Evolutionary conservation across 2,888 invertebrate genomes (phyloP).

Genomic region (Andrena trimmerana): DNA sequence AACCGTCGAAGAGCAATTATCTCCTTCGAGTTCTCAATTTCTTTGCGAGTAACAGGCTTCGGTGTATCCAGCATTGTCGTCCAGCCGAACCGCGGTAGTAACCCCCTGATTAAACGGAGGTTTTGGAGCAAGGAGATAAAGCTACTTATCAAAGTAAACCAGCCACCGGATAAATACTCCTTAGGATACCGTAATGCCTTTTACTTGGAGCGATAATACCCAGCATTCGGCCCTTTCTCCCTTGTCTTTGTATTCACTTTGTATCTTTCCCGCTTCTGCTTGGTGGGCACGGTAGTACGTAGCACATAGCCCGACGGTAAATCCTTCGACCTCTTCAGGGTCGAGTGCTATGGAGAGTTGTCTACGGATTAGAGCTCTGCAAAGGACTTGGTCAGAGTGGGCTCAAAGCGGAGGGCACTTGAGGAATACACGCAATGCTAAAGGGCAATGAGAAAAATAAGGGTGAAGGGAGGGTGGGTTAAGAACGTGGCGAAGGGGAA

Average conservation of each 20-base stretch:
- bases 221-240: slow-evolving; percentile 29
- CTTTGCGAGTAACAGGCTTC: background rate
- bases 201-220: slow-evolving; percentile 62
- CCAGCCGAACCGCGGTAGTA: background rate
- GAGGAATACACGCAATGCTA: slow-evolving; percentile 60
- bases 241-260: slow-evolving; percentile 18
- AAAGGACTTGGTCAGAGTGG: slow-evolving; percentile 70
- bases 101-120: slow-evolving; percentile 16
- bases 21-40: background rate
- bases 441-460: slow-evolving; percentile 67
- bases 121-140: slow-evolving; percentile 17
- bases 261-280: slow-evolving; percentile 54
- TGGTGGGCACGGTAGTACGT: slow-evolving; percentile 32
- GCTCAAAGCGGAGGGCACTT: slow-evolving; percentile 64
- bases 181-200: slow-evolving; percentile 60
- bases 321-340: slow-evolving; percentile 71
- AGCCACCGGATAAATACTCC: slow-evolving; percentile 49
- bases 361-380: slow-evolving; percentile 72
- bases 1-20: too few relatives aligned
- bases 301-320: slow-evolving; percentile 52
- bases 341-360: slow-evolving; percentile 71
- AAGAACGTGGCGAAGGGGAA: slow-evolving; percentile 21
- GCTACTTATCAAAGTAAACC: slow-evolving; percentile 35
- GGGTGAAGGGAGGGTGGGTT: slow-evolving; percentile 11
- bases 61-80: too few relatives aligned